Percentiles rank a stretch among this genome's conserved stretches.
Conservation (phyloP, 64 coral and sea anemone species). For the Porites lutea region DNA sequence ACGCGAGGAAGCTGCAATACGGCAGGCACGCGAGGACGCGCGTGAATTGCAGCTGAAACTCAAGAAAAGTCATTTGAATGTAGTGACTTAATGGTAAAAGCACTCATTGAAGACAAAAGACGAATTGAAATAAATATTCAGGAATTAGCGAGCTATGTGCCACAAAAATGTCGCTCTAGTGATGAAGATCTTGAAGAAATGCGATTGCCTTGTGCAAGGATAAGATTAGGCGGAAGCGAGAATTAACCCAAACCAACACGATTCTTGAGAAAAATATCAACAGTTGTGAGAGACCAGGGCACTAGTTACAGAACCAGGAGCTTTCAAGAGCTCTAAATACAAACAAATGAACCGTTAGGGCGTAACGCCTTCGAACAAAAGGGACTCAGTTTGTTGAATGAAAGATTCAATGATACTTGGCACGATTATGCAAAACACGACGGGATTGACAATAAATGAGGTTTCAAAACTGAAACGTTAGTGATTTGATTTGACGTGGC, state of each 20-base stretch:
- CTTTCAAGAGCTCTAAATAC: neutral
- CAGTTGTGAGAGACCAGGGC: neutral
- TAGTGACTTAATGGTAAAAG: conserved; percentile 54
- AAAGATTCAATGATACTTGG: neutral
- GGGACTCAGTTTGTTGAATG: neutral
- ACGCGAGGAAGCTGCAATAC: conserved; percentile 12
- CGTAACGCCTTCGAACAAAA: neutral
- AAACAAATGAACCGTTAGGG: neutral
- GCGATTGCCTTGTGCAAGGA: conserved; percentile 11
- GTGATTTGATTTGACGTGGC: neutral
- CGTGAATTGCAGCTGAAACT: conserved; percentile 39
- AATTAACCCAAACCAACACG: neutral
- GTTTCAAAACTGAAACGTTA: neutral
- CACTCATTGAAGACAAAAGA: conserved; percentile 37
- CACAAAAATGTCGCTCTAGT: conserved; percentile 21
- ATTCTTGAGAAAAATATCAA: neutral
- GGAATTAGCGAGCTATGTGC: conserved; percentile 45
- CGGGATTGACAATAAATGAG: neutral
- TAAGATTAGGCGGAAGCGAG: neutral
- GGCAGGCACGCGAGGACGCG: neutral
- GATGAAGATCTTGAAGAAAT: conserved; percentile 34
- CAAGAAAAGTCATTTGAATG: conserved; percentile 14
- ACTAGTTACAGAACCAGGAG: neutral
- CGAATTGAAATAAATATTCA: conserved; percentile 28
- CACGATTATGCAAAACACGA: neutral